phyloP scores from a whole-genome alignment of 2,113 vertebrate species.

The Megatriorchis doriae region DNA sequence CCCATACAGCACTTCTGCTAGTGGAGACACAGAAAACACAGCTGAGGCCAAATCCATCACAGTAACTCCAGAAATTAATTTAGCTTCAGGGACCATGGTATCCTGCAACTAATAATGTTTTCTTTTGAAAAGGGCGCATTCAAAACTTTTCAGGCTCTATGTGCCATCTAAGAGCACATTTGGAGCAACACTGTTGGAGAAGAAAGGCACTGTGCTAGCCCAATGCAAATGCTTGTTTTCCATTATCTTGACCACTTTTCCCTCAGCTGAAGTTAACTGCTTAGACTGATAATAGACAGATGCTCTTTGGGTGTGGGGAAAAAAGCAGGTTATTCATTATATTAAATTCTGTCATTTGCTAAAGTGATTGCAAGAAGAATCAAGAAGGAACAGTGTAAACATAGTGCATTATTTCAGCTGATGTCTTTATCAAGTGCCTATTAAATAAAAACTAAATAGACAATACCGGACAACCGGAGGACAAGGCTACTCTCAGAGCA shows the following conservation, averaged over 20 bases:
- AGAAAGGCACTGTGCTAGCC: background rate
- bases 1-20: background rate
- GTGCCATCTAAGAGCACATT: background rate
- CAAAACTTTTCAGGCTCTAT: background rate
- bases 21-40: background rate
- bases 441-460: background rate
- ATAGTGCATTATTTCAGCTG: background rate
- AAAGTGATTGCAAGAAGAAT: background rate
- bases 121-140: background rate
- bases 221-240: background rate
- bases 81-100: background rate
- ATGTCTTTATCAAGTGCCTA: background rate
- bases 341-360: background rate
- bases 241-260: background rate
- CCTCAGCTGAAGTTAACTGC: background rate
- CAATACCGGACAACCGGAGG: background rate
- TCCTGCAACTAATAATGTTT: background rate
- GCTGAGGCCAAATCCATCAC: background rate
- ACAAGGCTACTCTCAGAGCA: background rate
- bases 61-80: background rate
- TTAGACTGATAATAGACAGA: background rate
- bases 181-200: background rate
- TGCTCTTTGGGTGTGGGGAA: background rate
- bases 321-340: background rate
- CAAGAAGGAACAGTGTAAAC: background rate